Percentiles rank a stretch among this genome's conserved stretches.
phyloP scores from a whole-genome alignment of 2,113 vertebrate species.

The Nothocercus julius region DNA sequence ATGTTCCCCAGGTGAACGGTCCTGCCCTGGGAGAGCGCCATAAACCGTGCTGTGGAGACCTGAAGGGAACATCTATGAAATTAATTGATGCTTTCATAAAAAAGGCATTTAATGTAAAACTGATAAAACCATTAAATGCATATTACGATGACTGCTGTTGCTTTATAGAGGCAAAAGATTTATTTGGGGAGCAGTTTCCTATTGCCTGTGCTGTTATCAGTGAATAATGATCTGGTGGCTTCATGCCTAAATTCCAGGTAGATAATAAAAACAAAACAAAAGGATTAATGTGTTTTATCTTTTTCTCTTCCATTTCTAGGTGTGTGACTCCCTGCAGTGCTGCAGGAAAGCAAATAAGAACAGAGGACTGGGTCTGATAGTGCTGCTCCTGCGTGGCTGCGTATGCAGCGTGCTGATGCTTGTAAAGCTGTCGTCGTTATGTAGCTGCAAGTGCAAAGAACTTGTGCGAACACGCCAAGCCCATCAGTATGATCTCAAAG shows the following conservation, averaged over 20 bases:
- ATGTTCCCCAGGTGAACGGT: not conserved
- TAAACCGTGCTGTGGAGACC: not conserved
- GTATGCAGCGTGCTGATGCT: not conserved
- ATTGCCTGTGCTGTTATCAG: conserved; percentile 51
- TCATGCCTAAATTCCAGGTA: conserved; percentile 61
- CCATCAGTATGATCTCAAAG: not conserved
- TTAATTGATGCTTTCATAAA: conserved; percentile 64
- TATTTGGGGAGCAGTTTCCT: conserved; percentile 31
- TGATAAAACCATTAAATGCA: conserved; percentile 61
- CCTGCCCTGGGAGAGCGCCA: not conserved
- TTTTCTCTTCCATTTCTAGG: not conserved
- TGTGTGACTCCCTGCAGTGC: not conserved
- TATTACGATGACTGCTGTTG: not conserved
- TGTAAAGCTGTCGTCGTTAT: not conserved
- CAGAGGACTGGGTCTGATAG: not conserved
- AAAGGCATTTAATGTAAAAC: conserved; percentile 66
- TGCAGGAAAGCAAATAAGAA: not conserved
- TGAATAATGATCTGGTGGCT: conserved; percentile 59
- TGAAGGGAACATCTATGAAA: conserved; percentile 32
- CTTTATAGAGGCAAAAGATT: conserved; percentile 58
- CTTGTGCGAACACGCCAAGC: fast-evolving
- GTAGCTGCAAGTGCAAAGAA: not conserved
- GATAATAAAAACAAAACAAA: conserved; percentile 51
- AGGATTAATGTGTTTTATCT: conserved; percentile 41
- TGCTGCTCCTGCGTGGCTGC: not conserved